A percentile compares a stretch with the other conserved stretches of the same genome.
Evolutionary conservation across 2,888 invertebrate species (phyloP).

Genomic region (Drosophila setosimentum): DNA sequence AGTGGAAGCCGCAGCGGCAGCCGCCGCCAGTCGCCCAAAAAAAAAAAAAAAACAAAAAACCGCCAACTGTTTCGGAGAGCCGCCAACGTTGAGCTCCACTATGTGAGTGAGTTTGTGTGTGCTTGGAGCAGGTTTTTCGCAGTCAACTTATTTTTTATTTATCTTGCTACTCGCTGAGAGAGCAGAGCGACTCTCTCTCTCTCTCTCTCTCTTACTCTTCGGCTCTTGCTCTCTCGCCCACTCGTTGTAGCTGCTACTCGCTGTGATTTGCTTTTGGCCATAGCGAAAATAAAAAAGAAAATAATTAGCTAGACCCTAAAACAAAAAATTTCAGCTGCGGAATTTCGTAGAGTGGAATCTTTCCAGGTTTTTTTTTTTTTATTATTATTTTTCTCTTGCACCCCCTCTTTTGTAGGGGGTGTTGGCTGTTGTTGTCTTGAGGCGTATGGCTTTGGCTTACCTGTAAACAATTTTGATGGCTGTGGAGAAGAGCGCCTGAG

Average conservation of each 20-base stretch:
- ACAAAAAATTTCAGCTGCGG: conserved; percentile 53
- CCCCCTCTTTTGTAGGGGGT: conserved; percentile 49
- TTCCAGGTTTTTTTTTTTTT: conserved; percentile 26
- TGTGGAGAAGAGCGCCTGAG: conserved; percentile 69
- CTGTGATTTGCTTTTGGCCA: conserved; percentile 73
- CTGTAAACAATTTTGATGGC: conserved; percentile 62
- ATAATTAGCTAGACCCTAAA: conserved; percentile 73
- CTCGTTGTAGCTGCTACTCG: conserved; percentile 60
- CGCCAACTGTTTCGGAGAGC: conserved; percentile 62
- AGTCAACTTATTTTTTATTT: conserved; percentile 52
- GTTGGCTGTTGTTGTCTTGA: conserved; percentile 40
- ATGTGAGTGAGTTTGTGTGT: conserved; percentile 17
- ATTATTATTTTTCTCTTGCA: too few relatives aligned
- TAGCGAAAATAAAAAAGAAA: conserved; percentile 68
- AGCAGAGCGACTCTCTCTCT: conserved; percentile 16
- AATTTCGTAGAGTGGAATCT: conserved; percentile 56
- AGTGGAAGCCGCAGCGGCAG: conserved; percentile 78
- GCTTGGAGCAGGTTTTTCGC: conserved; percentile 62
- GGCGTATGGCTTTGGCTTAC: conserved; percentile 60
- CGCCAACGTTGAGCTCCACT: conserved; percentile 63
- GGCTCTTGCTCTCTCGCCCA: conserved; percentile 23
- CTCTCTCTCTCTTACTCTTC: too few relatives aligned
- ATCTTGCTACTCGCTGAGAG: conserved; percentile 48
- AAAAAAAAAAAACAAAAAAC: conserved; percentile 41
- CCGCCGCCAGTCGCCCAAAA: conserved; percentile 63